Percentiles rank a stretch among this genome's conserved stretches.
These are phyloP conservation scores for Ispidina lecontei DNA, from an alignment of 2,797 vertebrate species.

Conservation along the genomic window DNA sequence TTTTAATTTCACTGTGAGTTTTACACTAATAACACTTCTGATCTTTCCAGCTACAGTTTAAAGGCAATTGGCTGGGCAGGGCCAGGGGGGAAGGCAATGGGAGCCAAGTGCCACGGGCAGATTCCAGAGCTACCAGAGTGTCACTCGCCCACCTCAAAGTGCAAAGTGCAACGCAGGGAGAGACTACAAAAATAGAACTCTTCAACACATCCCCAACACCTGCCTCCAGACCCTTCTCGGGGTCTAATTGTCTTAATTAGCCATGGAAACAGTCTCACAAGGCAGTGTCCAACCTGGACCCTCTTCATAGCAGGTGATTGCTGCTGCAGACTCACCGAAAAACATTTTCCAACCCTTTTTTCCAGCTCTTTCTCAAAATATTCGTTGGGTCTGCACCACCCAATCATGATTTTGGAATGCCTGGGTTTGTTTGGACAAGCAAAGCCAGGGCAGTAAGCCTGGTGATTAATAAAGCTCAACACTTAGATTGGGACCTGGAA, in stretches of 20 bases:
- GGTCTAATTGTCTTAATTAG: background rate
- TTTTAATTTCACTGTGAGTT: background rate
- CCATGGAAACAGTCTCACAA: background rate
- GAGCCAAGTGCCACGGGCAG: background rate
- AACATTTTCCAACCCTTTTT: background rate
- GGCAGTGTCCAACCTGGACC: background rate
- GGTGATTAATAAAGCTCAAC: background rate
- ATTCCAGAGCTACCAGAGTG: background rate
- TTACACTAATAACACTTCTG: background rate
- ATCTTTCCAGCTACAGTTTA: background rate
- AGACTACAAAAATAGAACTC: background rate
- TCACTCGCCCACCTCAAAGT: background rate
- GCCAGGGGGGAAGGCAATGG: background rate
- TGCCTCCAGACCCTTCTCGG: background rate
- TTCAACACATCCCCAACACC: background rate
- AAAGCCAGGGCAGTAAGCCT: background rate
- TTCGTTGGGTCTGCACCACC: background rate
- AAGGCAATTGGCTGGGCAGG: background rate
- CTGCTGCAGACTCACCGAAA: background rate
- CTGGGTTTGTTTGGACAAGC: background rate
- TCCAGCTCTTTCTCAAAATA: background rate
- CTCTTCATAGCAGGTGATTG: background rate
- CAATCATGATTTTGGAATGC: background rate
- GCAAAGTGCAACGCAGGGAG: background rate
- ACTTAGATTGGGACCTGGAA: background rate